Conservation (phyloP, 2,888 invertebrate genomes). For the Flexamia atlantica region DNA sequence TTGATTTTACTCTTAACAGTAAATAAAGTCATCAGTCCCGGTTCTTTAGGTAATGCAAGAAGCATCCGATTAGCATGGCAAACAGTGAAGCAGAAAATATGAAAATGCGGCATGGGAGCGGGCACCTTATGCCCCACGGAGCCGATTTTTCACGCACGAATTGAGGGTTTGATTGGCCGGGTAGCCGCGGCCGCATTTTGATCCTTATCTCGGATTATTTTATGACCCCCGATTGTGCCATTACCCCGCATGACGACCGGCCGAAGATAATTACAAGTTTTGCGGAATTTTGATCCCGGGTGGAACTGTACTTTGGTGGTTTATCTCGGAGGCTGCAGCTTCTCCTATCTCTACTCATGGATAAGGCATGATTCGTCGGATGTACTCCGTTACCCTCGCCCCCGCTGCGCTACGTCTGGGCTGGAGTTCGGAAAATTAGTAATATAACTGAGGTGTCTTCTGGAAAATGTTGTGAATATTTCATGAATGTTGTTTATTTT, state of each 20-base stretch:
- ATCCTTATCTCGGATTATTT: constrained; percentile 55
- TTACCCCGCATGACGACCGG: constrained; percentile 15
- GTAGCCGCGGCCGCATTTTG: constrained; percentile 48
- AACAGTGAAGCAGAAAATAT: constrained; percentile 27
- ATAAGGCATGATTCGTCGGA: too few relatives aligned
- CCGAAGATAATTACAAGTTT: constrained; percentile 19
- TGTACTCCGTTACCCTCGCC: too few relatives aligned
- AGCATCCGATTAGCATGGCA: constrained; percentile 20
- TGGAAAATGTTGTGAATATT: too few relatives aligned
- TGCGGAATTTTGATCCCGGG: constrained; percentile 34
- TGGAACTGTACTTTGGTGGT: constrained; percentile 24
- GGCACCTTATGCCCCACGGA: constrained; percentile 30
- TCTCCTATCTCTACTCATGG: too few relatives aligned
- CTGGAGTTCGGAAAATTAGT: too few relatives aligned
- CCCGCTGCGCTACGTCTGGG: too few relatives aligned
- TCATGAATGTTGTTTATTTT: too few relatives aligned
- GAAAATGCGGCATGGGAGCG: neutral
- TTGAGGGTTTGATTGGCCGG: constrained; percentile 52
- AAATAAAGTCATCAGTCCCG: neutral
- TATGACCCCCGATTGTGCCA: constrained; percentile 49
- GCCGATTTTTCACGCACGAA: constrained; percentile 57
- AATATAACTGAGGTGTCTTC: too few relatives aligned
- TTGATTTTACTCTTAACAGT: neutral
- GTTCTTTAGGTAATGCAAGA: neutral
- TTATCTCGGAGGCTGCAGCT: too few relatives aligned